phyloP scores from a whole-genome alignment of 2,113 vertebrate species.

The Macheiramphus alcinus region DNA sequence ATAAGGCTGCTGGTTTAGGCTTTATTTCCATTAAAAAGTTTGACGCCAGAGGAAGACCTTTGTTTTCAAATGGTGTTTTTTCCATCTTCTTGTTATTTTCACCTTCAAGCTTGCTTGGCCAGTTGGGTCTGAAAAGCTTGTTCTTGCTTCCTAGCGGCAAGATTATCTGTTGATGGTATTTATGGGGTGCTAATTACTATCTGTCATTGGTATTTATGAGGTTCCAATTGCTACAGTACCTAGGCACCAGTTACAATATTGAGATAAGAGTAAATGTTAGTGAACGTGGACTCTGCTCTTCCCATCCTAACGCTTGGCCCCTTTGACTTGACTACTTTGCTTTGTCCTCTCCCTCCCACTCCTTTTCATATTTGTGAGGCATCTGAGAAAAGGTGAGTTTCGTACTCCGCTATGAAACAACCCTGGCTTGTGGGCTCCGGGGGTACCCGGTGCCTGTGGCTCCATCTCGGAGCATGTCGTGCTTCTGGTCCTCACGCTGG shows the following conservation, averaged over 20 bases:
- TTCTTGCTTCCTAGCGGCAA: not conserved
- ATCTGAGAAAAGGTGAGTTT: not conserved
- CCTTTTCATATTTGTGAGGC: not conserved
- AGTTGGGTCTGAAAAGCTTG: conserved; percentile 15
- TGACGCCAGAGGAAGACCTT: not conserved
- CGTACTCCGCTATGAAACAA: not conserved
- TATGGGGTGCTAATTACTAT: conserved; percentile 21
- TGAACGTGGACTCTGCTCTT: not conserved
- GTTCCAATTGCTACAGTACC: not conserved
- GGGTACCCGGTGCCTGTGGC: accelerated
- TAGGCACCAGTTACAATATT: not conserved
- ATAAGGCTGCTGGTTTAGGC: not conserved
- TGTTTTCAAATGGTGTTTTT: not conserved
- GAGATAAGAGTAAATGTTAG: not conserved
- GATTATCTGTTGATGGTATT: not conserved
- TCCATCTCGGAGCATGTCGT: accelerated
- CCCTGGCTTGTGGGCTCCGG: accelerated
- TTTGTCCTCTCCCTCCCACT: not conserved
- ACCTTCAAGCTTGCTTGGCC: not conserved
- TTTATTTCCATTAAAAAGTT: not conserved
- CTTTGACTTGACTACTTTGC: not conserved
- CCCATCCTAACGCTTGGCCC: not conserved
- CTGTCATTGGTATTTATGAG: conserved; percentile 21
- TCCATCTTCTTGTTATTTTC: not conserved
- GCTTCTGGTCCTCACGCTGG: not conserved